Evolutionary conservation across 2,888 invertebrate species (phyloP), one percentile per base, ranked within the genome.

Genomic region (Dichetophora obliterata): DNA sequence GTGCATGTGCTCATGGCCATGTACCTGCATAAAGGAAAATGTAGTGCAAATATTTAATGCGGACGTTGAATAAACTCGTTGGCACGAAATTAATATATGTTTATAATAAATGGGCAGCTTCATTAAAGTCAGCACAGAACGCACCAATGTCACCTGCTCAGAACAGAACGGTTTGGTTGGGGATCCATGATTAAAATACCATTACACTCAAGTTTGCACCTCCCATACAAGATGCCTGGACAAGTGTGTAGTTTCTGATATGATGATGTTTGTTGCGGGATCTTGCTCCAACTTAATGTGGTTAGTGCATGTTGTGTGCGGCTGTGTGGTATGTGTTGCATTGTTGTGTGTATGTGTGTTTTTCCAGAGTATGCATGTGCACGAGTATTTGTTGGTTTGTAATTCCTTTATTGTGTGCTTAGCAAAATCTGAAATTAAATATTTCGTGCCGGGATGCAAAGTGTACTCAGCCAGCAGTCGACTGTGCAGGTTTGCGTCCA

Each of bases 41-140:
- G 79, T 80, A 80, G 83, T 82, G 85, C 84, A 87, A 87, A 86
- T 87, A 86, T 87, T 86, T 86, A 85, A 85, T 86, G 87, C 85
- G 87, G 86, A 86, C 85, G 85, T 83, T 76, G 70, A 77, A 76
- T 77, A 75, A 50, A 57, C 43, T 54, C 70, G 76, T 72, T 43
- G 66, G 37, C 37, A 73, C 48, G 74, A 77, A 75, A 76, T 75
- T 77, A 77, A 72, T 77, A 61, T 74, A 24, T 77, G 50, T 77
- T 79, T 77, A 77, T 79, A 72, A 79, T 66, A 70, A n/a, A 59
- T 72, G 16, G 50, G 8, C 68, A 68, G 68, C 24, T 19, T 68
- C 31, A 63, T 63, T 27, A 63, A 63, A 63, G 31, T 27, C 34
- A 63, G 27, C 19, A 9, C 5, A 37, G 5, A 65, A 16, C n/a